Base-by-base conservation (phyloP, 2,113 vertebrate species). In the Riparia riparia region DNA sequence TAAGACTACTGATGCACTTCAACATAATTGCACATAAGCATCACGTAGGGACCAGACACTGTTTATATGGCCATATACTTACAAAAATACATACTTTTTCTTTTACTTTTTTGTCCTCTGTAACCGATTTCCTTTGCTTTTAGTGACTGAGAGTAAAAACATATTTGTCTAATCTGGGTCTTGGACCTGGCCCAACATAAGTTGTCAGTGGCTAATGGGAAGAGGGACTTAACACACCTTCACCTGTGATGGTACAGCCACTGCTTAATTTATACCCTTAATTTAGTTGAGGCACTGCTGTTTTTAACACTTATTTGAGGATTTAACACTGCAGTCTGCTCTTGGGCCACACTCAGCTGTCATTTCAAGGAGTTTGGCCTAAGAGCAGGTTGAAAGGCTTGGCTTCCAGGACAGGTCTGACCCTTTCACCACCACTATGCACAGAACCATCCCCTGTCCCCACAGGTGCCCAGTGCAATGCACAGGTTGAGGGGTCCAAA, bases 211-310 rank as follows among this genome's bases (percentile, higher is more conserved):
- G 80, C 51, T 0, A 3, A 56, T 24, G 37, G 65, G 45, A 74
- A 66, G 57, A 68, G 44, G n/a, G 34, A 90, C 51, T 60, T 66
- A 90, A 53, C 21, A 78, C 0, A 1, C 57, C 86, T 91, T 79
- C 64, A 76, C 57, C 22, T 15, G 2, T 44, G 37, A 34, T 28
- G 51, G 60, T 64, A 45, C 14, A 70, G 74, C 74, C 76, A 84
- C 54, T 86, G 89, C 56, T 65, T 69, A 70, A 78, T 83, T 86
- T 58, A 71, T 54, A 76, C 45, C 51, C 63, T 63, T 84, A 54
- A 78, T 80, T 90, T 71, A 71, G 42, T 69, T 45, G 92, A 96
- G 94, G 83, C 71, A 91, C 57, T 92, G 56, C 58, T 93, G 68
- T 77, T 95, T 94, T 82, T 17, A 81, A 90, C 39, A 65, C 19